Base-by-base conservation (phyloP, 2,797 vertebrate genomes). In the Poeciliopsis turneri region DNA sequence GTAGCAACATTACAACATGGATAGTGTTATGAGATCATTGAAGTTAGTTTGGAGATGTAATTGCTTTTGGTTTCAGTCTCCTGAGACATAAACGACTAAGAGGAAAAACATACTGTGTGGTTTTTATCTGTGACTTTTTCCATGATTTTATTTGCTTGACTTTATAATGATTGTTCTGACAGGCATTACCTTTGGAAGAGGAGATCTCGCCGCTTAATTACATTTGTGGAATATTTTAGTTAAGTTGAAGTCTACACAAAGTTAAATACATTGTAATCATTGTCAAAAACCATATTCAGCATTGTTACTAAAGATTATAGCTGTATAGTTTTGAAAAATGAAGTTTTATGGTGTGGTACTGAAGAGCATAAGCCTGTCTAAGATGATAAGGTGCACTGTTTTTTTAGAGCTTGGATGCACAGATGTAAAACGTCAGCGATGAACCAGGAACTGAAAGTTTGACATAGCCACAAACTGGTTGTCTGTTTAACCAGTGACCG, bases 1-100 rank as follows among this genome's bases (percentile, higher is more conserved):
- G 49, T 89, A 80, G 92, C 88, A 95, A 95, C 92, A 30, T 64
- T 57, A 90, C 79, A 88, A 90, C 82, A 79, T 72, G 77, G 74
- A 84, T 51, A n/a, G 39, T 83, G 84, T 90, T 87, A 87, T 92
- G 88, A 93, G 86, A 86, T 88, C 80, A 78, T 81, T 84, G 87
- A 82, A 83, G 86, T 77, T 78, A 23, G 71, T 51, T 75, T 81
- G 90, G 81, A 74, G 80, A 90, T 89, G 86, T 79, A 84, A 76
- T 86, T 77, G 84, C 10, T 79, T 82, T 47, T 88, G 81, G 82
- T 84, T 79, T 71, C 23, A 77, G 39, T 80, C 78, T 72, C 84
- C 77, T 89, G 83, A 92, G 74, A 89, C 87, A 88, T 82, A 71
- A 74, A 73, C 71, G 20, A 41, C n/a, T 75, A 75, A 77, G 33